Percentiles rank a stretch among this genome's conserved stretches.
These are phyloP conservation scores for Ischnus inquisitorius DNA, from an alignment of 2,888 invertebrate species.

Conservation along the genomic window DNA sequence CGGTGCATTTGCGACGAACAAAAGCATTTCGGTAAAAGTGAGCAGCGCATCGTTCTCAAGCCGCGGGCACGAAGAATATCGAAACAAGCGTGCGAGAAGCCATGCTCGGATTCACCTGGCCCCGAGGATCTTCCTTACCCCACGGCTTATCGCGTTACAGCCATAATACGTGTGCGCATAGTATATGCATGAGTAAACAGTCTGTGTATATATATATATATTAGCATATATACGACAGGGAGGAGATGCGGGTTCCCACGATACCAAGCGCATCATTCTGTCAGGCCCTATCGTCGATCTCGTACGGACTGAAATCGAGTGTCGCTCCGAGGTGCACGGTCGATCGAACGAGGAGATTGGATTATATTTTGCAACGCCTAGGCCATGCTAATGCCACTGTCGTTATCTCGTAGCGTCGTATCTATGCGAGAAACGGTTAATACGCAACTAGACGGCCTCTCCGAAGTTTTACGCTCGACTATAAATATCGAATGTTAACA, in stretches of 20 bases:
- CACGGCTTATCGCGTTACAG: conserved; percentile 29
- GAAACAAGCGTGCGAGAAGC: conserved; percentile 20
- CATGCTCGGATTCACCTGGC: conserved; percentile 39
- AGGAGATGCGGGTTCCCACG: conserved; percentile 25
- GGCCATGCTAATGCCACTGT: conserved; percentile 15
- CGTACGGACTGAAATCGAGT: conserved; percentile 15
- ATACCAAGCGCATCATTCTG: conserved; percentile 2
- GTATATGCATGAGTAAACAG: neutral
- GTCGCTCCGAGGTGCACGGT: conserved; percentile 10
- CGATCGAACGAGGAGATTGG: conserved; percentile 37
- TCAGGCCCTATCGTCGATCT: conserved; percentile 21
- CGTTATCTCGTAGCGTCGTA: conserved; percentile 8
- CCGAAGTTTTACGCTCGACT: neutral
- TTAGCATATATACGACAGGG: neutral
- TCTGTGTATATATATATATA: neutral
- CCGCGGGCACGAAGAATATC: conserved; percentile 4
- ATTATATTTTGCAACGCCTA: conserved; percentile 31
- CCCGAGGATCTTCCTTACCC: conserved; percentile 33
- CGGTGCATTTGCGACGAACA: no score
- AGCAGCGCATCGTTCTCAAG: no score
- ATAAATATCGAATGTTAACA: neutral
- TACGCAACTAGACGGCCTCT: neutral
- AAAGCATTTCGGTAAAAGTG: no score
- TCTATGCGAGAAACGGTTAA: neutral
- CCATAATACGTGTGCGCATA: neutral